Evolutionary conservation across 53 echinoderm and acorn worm species (phyloP).

Genomic region (Paelopatides confundens): DNA sequence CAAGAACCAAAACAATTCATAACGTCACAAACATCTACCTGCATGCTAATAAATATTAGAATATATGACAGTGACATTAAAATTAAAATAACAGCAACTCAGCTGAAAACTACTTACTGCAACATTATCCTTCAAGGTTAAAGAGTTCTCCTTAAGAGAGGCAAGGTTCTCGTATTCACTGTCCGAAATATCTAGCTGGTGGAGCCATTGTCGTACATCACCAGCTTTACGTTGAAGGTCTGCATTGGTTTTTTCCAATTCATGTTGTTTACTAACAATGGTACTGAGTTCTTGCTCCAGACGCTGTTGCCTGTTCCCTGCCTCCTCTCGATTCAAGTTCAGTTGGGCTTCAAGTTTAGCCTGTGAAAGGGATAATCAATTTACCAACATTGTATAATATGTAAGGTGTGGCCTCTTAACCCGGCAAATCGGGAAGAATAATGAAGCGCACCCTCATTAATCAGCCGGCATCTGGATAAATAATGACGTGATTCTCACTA

Average conservation of each 20-base stretch:
- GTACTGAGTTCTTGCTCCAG: conserved; percentile 76
- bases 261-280: conserved; percentile 77
- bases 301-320: conserved; percentile 65
- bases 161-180: conserved; percentile 73
- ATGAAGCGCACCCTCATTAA: too few relatives aligned
- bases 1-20: too few relatives aligned
- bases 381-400: too few relatives aligned
- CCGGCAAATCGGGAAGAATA: too few relatives aligned
- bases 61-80: too few relatives aligned
- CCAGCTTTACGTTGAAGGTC: conserved; percentile 78
- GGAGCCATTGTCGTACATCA: conserved; percentile 74
- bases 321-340: conserved; percentile 78
- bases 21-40: too few relatives aligned
- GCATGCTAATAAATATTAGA: too few relatives aligned
- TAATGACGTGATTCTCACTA: too few relatives aligned
- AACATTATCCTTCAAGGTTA: conserved; percentile 78
- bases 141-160: conserved; percentile 65
- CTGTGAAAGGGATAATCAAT: conserved; percentile 34
- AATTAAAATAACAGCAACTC: too few relatives aligned
- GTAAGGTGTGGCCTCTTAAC: too few relatives aligned
- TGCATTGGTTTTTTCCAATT: conserved; percentile 84
- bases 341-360: conserved; percentile 92
- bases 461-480: too few relatives aligned
- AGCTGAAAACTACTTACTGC: conserved; percentile 66
- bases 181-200: conserved; percentile 78